Evolutionary conservation across 1,140 invertebrate genomes (phyloP).

Genomic region (Ooceraea biroi): DNA sequence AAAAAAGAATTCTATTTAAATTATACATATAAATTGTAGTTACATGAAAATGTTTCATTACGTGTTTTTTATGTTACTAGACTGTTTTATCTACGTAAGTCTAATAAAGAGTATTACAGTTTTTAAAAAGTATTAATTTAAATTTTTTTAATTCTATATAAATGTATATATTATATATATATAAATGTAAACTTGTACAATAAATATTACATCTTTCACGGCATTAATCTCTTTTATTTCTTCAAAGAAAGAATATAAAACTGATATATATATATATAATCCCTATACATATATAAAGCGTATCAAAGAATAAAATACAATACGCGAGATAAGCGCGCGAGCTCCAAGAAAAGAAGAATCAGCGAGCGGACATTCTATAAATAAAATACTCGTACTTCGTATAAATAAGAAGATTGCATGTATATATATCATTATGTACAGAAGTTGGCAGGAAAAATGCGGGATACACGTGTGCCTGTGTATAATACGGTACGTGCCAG

Average conservation of each 20-base stretch:
- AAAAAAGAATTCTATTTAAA: too few relatives aligned
- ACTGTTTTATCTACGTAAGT: background rate
- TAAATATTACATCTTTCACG: constrained; percentile 20
- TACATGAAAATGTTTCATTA: background rate
- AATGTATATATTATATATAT: constrained; percentile 40
- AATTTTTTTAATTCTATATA: background rate
- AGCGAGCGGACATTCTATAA: background rate
- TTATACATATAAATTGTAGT: constrained; percentile 21
- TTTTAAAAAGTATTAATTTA: constrained; percentile 6
- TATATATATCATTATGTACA: constrained; percentile 77
- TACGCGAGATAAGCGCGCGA: background rate
- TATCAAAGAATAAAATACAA: constrained; percentile 3
- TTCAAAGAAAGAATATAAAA: constrained; percentile 19
- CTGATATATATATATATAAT: constrained; percentile 5
- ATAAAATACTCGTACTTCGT: constrained; percentile 57
- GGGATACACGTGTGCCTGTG: constrained; percentile 48
- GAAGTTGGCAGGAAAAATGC: constrained; percentile 62
- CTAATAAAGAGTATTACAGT: background rate
- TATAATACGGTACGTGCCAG: constrained; percentile 55
- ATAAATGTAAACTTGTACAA: constrained; percentile 20
- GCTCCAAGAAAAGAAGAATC: background rate
- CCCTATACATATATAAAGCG: constrained; percentile 3
- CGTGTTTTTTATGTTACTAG: background rate
- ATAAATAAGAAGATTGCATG: constrained; percentile 69
- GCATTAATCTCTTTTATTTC: constrained; percentile 22